A percentile compares a stretch with the other conserved stretches of the same genome.
These are phyloP conservation scores for Sciaenops ocellatus DNA, from an alignment of 2,797 vertebrate genomes.

Conservation along the genomic window DNA sequence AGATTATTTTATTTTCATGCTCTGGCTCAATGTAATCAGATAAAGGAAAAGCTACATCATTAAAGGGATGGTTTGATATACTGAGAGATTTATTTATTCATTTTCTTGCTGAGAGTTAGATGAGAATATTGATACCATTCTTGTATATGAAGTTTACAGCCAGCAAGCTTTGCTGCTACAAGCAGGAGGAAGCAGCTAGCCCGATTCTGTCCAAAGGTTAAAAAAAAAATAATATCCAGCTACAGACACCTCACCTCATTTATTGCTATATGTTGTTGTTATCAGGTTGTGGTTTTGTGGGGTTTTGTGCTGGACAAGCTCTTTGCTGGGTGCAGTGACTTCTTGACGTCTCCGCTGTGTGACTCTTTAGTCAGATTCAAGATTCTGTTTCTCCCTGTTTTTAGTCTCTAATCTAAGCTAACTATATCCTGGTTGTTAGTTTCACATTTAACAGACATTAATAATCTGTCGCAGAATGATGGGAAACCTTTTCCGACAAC, in stretches of 20 bases:
- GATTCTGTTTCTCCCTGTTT: no score
- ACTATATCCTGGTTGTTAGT: no score
- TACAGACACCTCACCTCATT: background rate
- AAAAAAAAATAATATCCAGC: background rate
- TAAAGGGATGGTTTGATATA: background rate
- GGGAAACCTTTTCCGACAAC: no score
- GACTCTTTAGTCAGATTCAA: no score
- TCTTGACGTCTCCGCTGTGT: no score
- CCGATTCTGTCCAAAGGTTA: background rate
- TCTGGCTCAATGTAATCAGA: conserved; percentile 9
- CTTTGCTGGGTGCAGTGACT: no score
- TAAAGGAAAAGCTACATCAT: background rate
- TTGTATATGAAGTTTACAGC: conserved; percentile 7
- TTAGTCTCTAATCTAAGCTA: no score
- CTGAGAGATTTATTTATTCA: background rate
- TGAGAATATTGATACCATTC: background rate
- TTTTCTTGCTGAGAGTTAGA: background rate
- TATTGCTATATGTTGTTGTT: no score
- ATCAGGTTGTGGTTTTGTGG: no score
- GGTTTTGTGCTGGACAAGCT: no score
- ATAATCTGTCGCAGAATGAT: no score
- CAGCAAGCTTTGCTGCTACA: background rate
- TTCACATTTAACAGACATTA: no score
- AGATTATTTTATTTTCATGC: conserved; percentile 26
- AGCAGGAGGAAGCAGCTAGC: background rate